Conservation (phyloP, 1,140 invertebrate genomes). For the Marisa cornuarietis region DNA sequence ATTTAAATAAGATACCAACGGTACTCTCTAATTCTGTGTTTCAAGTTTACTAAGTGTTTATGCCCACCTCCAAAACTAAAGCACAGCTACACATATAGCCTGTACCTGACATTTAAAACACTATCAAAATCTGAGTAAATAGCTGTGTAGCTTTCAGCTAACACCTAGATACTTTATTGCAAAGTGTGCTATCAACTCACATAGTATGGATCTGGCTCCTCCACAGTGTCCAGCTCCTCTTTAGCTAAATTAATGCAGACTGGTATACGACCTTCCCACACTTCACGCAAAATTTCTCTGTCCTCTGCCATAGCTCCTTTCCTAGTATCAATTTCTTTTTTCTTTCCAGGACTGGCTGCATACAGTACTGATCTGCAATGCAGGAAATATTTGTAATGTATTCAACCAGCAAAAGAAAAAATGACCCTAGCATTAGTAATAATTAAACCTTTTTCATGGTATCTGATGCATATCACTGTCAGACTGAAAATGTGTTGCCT, state of each 20-base stretch:
- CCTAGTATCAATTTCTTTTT: not conserved
- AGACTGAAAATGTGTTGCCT: no score
- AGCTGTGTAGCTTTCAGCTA: no score
- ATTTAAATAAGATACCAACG: no score
- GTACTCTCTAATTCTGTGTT: no score
- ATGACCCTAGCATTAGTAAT: not conserved
- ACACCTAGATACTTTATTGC: no score
- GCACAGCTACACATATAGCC: no score
- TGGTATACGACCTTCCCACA: slow-evolving; percentile 95
- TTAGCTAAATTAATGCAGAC: slow-evolving; percentile 87
- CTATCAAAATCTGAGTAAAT: no score
- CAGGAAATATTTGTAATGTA: not conserved
- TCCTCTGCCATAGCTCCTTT: slow-evolving; percentile 60
- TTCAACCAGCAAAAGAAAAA: slow-evolving; percentile 7
- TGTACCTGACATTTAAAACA: no score
- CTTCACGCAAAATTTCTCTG: slow-evolving; percentile 85
- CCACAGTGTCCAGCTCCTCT: slow-evolving; percentile 87
- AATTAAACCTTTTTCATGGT: no score
- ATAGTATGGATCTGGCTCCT: slow-evolving; percentile 91
- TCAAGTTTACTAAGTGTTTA: no score
- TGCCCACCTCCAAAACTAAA: no score
- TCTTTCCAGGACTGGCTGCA: not conserved
- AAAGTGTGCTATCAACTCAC: slow-evolving; percentile 51
- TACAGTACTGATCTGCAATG: not conserved
- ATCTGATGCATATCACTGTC: no score